Percentiles rank a stretch among this genome's conserved stretches.
Evolutionary conservation across 2,113 vertebrate species (phyloP).

Genomic region (Monopterus albus): DNA sequence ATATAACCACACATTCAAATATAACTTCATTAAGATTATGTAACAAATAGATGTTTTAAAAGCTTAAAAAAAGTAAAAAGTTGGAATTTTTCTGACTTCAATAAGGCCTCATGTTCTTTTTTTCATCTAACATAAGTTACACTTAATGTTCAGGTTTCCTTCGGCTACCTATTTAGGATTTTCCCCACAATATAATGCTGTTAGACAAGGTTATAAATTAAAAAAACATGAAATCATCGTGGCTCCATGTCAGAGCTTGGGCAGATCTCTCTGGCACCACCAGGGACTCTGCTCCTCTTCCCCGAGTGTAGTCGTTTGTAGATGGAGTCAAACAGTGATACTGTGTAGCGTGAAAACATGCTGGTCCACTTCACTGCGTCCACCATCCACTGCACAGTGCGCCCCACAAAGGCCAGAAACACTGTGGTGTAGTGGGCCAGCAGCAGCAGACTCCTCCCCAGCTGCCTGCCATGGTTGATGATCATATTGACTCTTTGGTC

Average conservation of each 20-base stretch:
- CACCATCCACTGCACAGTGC: conserved; percentile 69
- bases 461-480: conserved; percentile 71
- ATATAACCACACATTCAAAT: conserved; percentile 13
- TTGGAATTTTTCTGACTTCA: conserved; percentile 15
- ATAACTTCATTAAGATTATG: not conserved
- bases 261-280: conserved; percentile 35
- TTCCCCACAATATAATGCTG: not conserved
- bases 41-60: conserved; percentile 30
- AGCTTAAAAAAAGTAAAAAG: conserved; percentile 48
- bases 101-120: conserved; percentile 51
- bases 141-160: not conserved
- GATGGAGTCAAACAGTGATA: conserved; percentile 71
- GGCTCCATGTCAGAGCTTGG: conserved; percentile 12
- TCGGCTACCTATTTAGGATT: not conserved
- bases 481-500: conserved; percentile 74
- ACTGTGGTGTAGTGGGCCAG: conserved; percentile 74
- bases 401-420: conserved; percentile 71
- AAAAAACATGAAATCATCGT: conserved; percentile 26
- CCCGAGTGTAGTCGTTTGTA: conserved; percentile 72
- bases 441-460: conserved; percentile 77
- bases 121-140: not conserved
- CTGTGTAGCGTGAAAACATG: conserved; percentile 64
- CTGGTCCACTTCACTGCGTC: conserved; percentile 73
- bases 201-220: not conserved
- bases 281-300: conserved; percentile 43